These are phyloP conservation scores for Scaptomyza flava DNA, from an alignment of 2,888 invertebrate species.

Conservation along the genomic window DNA sequence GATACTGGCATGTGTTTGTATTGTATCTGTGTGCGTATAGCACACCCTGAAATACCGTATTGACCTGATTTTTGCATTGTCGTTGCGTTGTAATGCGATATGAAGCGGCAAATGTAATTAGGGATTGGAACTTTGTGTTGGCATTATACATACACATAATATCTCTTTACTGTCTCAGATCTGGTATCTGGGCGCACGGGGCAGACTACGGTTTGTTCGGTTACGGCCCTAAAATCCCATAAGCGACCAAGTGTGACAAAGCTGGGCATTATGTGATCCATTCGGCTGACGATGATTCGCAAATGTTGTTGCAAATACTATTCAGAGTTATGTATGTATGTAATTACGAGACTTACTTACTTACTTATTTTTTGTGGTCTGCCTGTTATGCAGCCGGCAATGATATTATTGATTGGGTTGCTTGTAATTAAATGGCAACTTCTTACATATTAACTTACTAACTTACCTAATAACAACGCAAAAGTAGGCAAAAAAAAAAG, in stretches of 20 bases:
- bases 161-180: conserved; percentile 1
- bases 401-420: conserved; percentile 20
- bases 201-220: conserved; percentile 25
- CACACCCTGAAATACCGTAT: conserved; percentile 73
- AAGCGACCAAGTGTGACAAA: conserved; percentile 77
- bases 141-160: conserved; percentile 16
- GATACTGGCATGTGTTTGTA: conserved; percentile 28
- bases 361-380: not conserved
- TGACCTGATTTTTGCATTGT: conserved; percentile 74
- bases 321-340: conserved; percentile 11
- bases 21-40: conserved; percentile 20
- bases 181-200: conserved; percentile 5
- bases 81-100: conserved; percentile 52
- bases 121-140: conserved; percentile 18
- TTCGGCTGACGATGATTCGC: conserved; percentile 49
- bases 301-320: conserved; percentile 26
- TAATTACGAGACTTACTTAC: conserved; percentile 11
- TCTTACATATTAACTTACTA: conserved; percentile 1
- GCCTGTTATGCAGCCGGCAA: conserved; percentile 12
- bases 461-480: not conserved
- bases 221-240: conserved; percentile 43
- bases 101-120: conserved; percentile 13
- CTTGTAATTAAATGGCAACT: conserved; percentile 10
- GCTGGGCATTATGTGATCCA: conserved; percentile 66
- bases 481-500: not conserved